These are phyloP conservation scores for Pteruthius melanotis DNA, from an alignment of 2,113 vertebrate genomes.

Conservation along the genomic window DNA sequence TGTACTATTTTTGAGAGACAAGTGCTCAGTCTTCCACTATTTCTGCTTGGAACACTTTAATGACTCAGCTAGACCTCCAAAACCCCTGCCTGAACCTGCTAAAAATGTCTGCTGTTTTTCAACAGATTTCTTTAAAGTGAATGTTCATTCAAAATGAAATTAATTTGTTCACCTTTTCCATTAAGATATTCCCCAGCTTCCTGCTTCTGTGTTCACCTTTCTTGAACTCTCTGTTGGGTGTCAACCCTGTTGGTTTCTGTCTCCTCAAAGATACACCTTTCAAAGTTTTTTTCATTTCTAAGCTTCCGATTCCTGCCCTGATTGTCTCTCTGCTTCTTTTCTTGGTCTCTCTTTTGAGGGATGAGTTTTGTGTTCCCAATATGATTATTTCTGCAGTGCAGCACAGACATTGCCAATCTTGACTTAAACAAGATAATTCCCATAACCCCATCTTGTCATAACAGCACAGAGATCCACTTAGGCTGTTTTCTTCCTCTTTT, in stretches of 20 bases:
- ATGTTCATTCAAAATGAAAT: neutral
- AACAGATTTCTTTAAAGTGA: neutral
- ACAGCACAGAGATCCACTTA: neutral
- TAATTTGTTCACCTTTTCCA: neutral
- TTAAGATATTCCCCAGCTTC: neutral
- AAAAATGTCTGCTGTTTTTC: neutral
- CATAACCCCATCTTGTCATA: neutral
- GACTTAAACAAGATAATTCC: neutral
- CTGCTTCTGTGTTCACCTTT: neutral
- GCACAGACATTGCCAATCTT: neutral
- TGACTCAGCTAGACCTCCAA: neutral
- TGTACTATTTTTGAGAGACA: neutral
- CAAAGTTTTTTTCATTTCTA: neutral
- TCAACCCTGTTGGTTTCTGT: neutral
- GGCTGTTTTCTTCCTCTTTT: neutral
- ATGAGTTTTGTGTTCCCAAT: neutral
- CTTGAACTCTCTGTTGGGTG: neutral
- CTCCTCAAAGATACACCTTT: neutral
- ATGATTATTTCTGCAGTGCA: neutral
- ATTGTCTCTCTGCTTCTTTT: neutral
- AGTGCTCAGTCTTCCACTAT: neutral
- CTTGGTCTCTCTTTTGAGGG: neutral
- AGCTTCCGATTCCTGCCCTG: neutral
- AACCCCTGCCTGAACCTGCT: neutral
- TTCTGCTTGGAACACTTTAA: neutral